Evolutionary conservation across 2,888 invertebrate species (phyloP).

Genomic region (Volucella bombylans): DNA sequence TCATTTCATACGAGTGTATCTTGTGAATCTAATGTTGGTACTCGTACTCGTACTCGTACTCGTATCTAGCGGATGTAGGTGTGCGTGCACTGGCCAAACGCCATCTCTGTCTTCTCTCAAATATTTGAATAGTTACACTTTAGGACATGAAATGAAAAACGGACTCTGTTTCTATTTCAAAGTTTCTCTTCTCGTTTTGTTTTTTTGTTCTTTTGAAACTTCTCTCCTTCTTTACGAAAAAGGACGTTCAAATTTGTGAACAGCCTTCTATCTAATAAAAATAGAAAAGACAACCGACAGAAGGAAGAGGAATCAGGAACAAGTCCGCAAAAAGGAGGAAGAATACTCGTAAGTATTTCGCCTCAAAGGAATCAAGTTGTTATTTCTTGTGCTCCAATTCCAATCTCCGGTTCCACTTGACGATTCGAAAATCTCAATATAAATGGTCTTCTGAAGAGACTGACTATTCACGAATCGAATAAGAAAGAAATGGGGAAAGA

Average conservation of each 20-base stretch:
- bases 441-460: slow-evolving; percentile 35
- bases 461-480: neutral
- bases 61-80: neutral
- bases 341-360: slow-evolving; percentile 24
- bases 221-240: slow-evolving; percentile 7
- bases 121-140: slow-evolving; percentile 63
- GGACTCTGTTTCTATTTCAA: too few relatives aligned
- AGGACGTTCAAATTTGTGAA: slow-evolving; percentile 26
- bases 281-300: slow-evolving; percentile 1
- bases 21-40: neutral
- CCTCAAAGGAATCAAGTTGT: slow-evolving; percentile 68
- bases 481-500: neutral
- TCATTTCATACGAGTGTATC: neutral
- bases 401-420: slow-evolving; percentile 70
- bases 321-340: too few relatives aligned
- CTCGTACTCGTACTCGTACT: neutral
- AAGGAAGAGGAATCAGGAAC: too few relatives aligned
- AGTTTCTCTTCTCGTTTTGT: too few relatives aligned
- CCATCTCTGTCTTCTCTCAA: slow-evolving; percentile 45
- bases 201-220: slow-evolving; percentile 16
- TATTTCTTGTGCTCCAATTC: slow-evolving; percentile 58
- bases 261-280: slow-evolving; percentile 1
- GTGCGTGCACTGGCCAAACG: slow-evolving; percentile 36
- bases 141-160: slow-evolving; percentile 12
- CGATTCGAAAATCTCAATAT: slow-evolving; percentile 66